These are phyloP conservation scores for Pheosia gnoma DNA, from an alignment of 2,888 invertebrate genomes.

Conservation along the genomic window DNA sequence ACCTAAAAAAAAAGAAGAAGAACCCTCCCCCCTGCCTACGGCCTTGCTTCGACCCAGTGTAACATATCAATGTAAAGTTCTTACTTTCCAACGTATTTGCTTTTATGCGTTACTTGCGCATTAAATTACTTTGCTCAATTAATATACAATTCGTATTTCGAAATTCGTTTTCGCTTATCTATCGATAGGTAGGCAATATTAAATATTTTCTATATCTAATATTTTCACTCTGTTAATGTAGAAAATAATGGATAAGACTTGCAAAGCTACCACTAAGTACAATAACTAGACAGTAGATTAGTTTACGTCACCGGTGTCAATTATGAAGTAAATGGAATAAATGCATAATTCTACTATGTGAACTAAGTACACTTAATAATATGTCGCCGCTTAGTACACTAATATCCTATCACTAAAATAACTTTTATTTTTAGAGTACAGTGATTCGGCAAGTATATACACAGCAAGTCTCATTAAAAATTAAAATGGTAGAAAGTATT, in stretches of 20 bases:
- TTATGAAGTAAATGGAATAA: slow-evolving; percentile 61
- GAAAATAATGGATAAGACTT: slow-evolving; percentile 41
- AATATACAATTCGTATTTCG: slow-evolving; percentile 59
- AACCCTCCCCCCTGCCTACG: no score
- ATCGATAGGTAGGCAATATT: no score
- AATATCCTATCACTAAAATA: slow-evolving; percentile 3
- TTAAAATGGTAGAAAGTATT: no score
- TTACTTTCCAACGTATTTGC: slow-evolving; percentile 16
- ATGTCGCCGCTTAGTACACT: slow-evolving; percentile 28
- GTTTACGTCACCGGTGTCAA: slow-evolving; percentile 73
- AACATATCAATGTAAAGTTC: background rate
- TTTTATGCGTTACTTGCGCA: slow-evolving; percentile 30
- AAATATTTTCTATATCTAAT: no score
- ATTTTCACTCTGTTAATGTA: background rate
- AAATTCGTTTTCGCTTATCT: background rate
- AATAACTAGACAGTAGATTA: slow-evolving; percentile 71
- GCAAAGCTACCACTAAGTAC: slow-evolving; percentile 72
- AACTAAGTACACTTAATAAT: slow-evolving; percentile 35
- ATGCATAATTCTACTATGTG: slow-evolving; percentile 42
- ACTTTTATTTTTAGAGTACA: no score
- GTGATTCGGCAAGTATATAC: no score
- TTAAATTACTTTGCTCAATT: slow-evolving; percentile 69
- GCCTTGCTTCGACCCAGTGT: slow-evolving; percentile 36
- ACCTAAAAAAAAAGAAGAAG: no score
- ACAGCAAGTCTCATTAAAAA: no score